These are phyloP conservation scores for Ditylenchus weischeri DNA, from an alignment of 2,888 invertebrate genomes.

Conservation along the genomic window DNA sequence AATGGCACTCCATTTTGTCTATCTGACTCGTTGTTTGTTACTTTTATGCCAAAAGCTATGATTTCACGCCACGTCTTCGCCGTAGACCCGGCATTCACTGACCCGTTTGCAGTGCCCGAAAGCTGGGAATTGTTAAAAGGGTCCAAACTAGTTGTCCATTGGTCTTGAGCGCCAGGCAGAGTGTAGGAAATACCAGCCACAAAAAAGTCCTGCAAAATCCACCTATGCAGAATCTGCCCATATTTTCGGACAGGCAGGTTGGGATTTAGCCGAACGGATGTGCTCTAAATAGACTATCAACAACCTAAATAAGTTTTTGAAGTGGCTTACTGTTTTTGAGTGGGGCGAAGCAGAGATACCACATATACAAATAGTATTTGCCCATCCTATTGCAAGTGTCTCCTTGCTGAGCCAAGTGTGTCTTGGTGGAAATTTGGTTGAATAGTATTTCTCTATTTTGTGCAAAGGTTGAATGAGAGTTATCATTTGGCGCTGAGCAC, in stretches of 20 bases:
- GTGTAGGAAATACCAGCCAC: slow-evolving; percentile 51
- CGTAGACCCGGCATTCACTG: background rate
- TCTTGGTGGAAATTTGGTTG: slow-evolving; percentile 47
- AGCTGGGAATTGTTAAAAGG: too few species aligned
- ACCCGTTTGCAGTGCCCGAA: slow-evolving; percentile 4
- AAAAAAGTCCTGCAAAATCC: slow-evolving; percentile 26
- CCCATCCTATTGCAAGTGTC: slow-evolving; percentile 56
- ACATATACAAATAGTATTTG: slow-evolving; percentile 46
- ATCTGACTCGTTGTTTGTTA: too few species aligned
- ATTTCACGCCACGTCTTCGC: slow-evolving; percentile 43
- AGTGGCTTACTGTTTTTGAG: too few species aligned
- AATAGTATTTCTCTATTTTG: slow-evolving; percentile 40
- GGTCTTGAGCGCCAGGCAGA: background rate
- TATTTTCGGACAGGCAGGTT: slow-evolving; percentile 13
- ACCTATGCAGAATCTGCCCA: slow-evolving; percentile 27
- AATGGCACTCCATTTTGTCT: too few species aligned
- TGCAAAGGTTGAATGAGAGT: slow-evolving; percentile 49
- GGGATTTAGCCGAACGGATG: background rate
- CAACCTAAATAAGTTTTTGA: too few species aligned
- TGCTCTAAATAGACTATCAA: too few species aligned
- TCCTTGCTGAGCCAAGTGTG: slow-evolving; percentile 46
- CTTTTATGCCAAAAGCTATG: slow-evolving; percentile 41
- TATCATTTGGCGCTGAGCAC: slow-evolving; percentile 36
- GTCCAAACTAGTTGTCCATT: slow-evolving; percentile 3
- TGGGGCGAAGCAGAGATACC: too few species aligned